phyloP scores from a whole-genome alignment of 2,113 vertebrate genomes.

The Calcarius ornatus region DNA sequence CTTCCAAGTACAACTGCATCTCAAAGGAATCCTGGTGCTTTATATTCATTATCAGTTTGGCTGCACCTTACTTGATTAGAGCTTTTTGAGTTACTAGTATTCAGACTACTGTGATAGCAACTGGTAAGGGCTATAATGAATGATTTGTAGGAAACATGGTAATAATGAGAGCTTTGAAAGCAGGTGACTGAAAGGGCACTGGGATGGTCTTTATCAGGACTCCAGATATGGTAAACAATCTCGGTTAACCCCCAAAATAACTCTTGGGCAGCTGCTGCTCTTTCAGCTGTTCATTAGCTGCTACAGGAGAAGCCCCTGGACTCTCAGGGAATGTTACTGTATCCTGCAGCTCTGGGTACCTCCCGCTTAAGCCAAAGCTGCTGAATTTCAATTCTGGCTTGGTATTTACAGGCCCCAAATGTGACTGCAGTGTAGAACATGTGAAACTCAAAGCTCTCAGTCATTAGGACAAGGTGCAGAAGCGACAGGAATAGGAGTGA shows the following conservation, averaged over 20 bases:
- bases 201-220: not conserved
- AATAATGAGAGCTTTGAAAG: not conserved
- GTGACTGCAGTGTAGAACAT: rapidly evolving
- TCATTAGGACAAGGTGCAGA: not conserved
- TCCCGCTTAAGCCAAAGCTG: not conserved
- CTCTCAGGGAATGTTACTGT: not conserved
- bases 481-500: not conserved
- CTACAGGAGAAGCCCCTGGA: not conserved
- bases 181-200: not conserved
- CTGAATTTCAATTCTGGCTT: not conserved
- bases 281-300: not conserved
- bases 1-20: not conserved
- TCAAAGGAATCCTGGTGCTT: not conserved
- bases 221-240: not conserved
- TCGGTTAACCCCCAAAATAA: not conserved
- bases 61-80: constrained; percentile 37
- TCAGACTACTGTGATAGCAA: constrained; percentile 16
- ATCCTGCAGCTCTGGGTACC: not conserved
- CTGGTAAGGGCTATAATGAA: constrained; percentile 55
- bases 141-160: constrained; percentile 33
- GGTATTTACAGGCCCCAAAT: not conserved
- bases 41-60: not conserved
- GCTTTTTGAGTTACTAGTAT: constrained; percentile 11
- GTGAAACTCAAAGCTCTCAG: not conserved
- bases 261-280: not conserved